Conservation (phyloP, 1,140 invertebrate species). For the Rhopalosiphum padi region DNA sequence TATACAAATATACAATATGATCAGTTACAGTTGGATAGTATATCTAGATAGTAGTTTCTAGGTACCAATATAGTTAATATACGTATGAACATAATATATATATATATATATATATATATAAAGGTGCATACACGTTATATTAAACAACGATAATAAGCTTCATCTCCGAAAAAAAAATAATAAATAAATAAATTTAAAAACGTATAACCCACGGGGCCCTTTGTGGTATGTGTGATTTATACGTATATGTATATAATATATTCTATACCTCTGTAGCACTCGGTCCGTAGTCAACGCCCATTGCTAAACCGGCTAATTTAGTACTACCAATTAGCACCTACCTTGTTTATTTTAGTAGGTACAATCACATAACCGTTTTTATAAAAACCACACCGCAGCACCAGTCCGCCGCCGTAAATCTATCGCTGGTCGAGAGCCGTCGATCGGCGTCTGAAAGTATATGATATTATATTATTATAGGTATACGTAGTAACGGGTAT, state of each 20-base stretch:
- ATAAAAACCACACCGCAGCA: neutral
- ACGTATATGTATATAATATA: neutral
- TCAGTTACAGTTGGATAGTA: neutral
- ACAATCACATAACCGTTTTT: neutral
- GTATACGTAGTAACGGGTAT: neutral
- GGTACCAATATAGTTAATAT: neutral
- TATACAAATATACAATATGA: neutral
- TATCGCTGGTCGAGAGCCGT: neutral
- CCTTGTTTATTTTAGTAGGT: conserved; percentile 17
- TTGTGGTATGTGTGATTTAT: conserved; percentile 34
- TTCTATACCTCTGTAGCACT: neutral
- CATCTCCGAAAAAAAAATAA: neutral
- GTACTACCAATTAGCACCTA: conserved; percentile 39
- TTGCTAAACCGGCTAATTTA: conserved; percentile 40
- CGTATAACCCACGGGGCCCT: conserved; percentile 11
- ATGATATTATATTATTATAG: neutral
- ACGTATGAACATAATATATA: neutral
- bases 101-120: neutral
- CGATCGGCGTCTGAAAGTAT: neutral
- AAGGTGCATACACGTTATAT: neutral
- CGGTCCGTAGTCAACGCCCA: neutral
- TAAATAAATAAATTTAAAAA: conserved; percentile 6
- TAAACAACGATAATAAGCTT: conserved; percentile 12
- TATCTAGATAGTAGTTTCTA: neutral
- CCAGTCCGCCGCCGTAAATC: neutral